Evolutionary conservation across 92 coral and sea anemone genomes (phyloP), one percentile per base, ranked within the genome.

Genomic region (Hydrozoanthus gracilis): DNA sequence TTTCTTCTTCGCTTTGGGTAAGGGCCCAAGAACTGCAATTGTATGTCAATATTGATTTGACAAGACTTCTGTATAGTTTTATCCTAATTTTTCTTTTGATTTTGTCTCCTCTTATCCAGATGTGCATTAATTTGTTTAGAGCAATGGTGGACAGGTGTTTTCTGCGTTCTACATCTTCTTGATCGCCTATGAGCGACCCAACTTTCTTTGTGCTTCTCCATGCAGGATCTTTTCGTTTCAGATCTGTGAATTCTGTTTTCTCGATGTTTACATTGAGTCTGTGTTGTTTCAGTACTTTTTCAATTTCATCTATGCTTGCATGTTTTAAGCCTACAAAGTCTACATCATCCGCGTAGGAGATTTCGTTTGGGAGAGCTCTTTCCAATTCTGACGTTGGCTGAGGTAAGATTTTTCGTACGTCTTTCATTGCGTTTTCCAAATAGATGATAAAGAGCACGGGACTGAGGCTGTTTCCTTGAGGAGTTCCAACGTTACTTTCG

Each of bases 381-480:
- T 64, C 16, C 70, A 16, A 12, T 1, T 65, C 60, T 54, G 60
- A 54, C 60, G 60, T 54, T 54, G 60, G 60, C 60, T 54, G 60
- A 54, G 60, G 60, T 54, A 54, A 54, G 60, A 54, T 65, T 65
- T 65, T 13, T 65, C 71, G 16, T 65, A 65, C 17, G 16, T 65
- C 71, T 65, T 17, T 65, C 27, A 65, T 12, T 13, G 71, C 71
- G 27, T 65, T 13, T 65, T 65, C 71, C 16, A 65, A 17, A 0
- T 65, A 65, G 71, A 65, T 65, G 16, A 65, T 17, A 17, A 65
- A 65, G 17, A 65, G 71, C 71, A 65, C 71, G 27, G 71, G 71
- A 65, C 71, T 65, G 71, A 65, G 71, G 27, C 71, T 65, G 71
- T 65, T 7, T 65, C 71, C 71, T 65, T 65, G 71, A 12, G 71